phyloP scores from a whole-genome alignment of 2,888 invertebrate species.

The Mythimna lalbum region DNA sequence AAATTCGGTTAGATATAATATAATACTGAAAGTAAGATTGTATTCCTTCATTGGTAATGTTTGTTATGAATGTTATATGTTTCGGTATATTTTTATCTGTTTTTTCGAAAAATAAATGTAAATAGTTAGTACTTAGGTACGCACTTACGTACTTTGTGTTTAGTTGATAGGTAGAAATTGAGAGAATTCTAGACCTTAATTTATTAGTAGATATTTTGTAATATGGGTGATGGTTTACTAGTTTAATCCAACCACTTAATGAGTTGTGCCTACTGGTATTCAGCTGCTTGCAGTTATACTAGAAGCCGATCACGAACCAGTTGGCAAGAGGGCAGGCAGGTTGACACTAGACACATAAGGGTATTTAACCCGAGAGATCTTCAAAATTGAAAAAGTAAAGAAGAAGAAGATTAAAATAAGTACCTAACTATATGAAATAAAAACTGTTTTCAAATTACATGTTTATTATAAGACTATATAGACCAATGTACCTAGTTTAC shows the following conservation, averaged over 20 bases:
- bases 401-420: background rate
- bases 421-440: conserved; percentile 2
- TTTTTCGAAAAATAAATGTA: conserved; percentile 8
- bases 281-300: background rate
- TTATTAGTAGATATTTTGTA: background rate
- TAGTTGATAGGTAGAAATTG: conserved; percentile 13
- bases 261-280: background rate
- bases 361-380: background rate
- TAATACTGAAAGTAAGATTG: background rate
- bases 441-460: background rate
- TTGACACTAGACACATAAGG: background rate
- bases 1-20: conserved; percentile 11
- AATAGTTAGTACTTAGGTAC: background rate
- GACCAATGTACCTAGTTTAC: conserved; percentile 11
- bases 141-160: background rate
- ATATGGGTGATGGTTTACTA: conserved; percentile 7
- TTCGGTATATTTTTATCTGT: conserved; percentile 10
- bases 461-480: conserved; percentile 16
- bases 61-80: conserved; percentile 2
- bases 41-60: conserved; percentile 11
- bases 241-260: conserved; percentile 2
- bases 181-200: background rate
- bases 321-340: background rate
- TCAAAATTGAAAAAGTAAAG: background rate
- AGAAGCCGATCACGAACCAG: background rate